Evolutionary conservation across 2,113 vertebrate species (phyloP).

Genomic region (Carlito syrichta): DNA sequence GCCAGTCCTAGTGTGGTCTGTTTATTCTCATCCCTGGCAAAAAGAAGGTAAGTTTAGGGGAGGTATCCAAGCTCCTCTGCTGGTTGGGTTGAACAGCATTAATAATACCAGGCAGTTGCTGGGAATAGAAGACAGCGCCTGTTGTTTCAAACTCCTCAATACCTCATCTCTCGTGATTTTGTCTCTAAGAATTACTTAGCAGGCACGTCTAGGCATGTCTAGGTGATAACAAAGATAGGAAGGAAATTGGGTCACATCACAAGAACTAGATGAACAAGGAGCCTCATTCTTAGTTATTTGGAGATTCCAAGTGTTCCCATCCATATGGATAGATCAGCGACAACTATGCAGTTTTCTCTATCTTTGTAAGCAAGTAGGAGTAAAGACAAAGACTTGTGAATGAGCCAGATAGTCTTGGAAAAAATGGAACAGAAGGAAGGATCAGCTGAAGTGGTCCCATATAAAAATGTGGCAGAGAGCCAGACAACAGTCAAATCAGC

Average conservation of each 20-base stretch:
- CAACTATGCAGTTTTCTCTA: neutral
- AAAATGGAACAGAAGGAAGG: neutral
- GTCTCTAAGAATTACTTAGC: neutral
- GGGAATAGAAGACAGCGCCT: neutral
- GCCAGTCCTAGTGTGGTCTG: neutral
- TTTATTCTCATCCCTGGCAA: neutral
- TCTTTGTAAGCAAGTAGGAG: neutral
- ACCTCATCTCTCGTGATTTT: neutral
- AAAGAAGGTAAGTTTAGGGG: neutral
- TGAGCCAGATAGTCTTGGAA: neutral
- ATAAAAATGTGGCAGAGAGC: neutral
- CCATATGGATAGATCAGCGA: neutral
- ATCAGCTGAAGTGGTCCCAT: neutral
- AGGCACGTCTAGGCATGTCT: neutral
- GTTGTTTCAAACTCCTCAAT: neutral
- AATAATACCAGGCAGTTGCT: neutral
- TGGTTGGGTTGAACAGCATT: neutral
- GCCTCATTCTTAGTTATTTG: neutral
- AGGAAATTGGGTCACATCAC: constrained; percentile 5
- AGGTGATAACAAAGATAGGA: neutral
- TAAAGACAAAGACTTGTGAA: constrained; percentile 32
- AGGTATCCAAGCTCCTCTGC: neutral
- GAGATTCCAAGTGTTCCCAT: neutral
- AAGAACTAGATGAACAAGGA: neutral
- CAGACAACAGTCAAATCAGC: neutral